Base-by-base conservation (phyloP, 2,797 vertebrate genomes). In the Lophius americanus region DNA sequence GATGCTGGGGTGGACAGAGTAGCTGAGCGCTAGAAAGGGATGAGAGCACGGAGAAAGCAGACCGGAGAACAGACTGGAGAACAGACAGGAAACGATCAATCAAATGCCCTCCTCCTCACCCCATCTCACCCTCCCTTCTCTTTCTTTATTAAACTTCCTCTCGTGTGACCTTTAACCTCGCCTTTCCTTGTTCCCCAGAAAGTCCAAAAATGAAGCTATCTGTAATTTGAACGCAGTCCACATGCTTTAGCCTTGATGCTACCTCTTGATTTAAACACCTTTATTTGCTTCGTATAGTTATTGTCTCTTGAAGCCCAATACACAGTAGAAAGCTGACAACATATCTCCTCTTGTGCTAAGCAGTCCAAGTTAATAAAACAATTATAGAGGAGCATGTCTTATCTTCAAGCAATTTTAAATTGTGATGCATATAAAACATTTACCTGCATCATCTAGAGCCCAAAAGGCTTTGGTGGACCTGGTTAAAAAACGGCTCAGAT, bases 1-100 rank as follows among this genome's bases (percentile, higher is more conserved):
- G 70, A 60, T 64, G n/a, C 6, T 9, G 32, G 38, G 43, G 68
- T 41, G 54, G 68, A 50, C 60, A 5, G 43, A 64, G 74, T n/a
- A 37, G 63, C 55, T 52, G 32, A 12, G 52, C 50, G 37, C 37
- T 11, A 46, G 35, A 44, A 23, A 60, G 55, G 44, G 72, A 75
- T 68, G 79, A 79, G 68, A 41, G 73, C 74, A 64, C 11, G 46
- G 50, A 70, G 75, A 58, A 32, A 81, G 63, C 64, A 35, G 66
- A 62, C 60, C 46, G 36, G 58, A 68, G 46, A 80, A 64, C 64
- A 14, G 64, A 65, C 62, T 51, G 37, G 58, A 70, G 47, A 66
- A 75, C 56, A 68, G 85, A 89, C 83, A 88, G 89, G 88, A 89
- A 91, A 78, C 71, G 82, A 90, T 91, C 87, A 82, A 85, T 91